phyloP scores from a whole-genome alignment of 2,797 vertebrate genomes.

The Rhadinocentrus ornatus region DNA sequence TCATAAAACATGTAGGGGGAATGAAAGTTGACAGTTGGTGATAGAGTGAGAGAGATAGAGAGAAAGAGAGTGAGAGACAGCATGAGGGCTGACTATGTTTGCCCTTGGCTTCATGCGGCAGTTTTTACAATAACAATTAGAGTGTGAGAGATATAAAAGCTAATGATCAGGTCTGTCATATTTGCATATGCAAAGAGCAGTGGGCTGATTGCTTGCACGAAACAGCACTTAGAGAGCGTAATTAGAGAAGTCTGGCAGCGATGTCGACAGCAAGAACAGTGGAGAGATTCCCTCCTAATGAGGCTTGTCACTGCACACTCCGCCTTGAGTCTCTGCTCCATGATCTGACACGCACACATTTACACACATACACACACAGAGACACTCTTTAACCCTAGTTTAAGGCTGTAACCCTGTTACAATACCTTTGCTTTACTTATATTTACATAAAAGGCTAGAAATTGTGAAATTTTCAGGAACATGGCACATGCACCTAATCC shows the following conservation, averaged over 20 bases:
- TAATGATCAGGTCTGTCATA: constrained; percentile 86
- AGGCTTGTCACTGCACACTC: constrained; percentile 79
- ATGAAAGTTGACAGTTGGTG: constrained; percentile 67
- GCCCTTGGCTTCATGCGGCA: constrained; percentile 81
- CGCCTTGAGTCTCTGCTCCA: constrained; percentile 56
- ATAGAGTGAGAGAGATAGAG: constrained; percentile 54
- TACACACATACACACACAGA: constrained; percentile 14
- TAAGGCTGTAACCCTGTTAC: constrained; percentile 36
- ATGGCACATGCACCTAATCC: not conserved
- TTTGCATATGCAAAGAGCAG: constrained; percentile 83
- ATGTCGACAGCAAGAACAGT: constrained; percentile 74
- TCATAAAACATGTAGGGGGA: constrained; percentile 77
- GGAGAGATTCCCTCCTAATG: constrained; percentile 82
- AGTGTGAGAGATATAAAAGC: constrained; percentile 83
- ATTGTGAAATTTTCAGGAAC: not conserved
- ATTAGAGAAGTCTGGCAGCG: constrained; percentile 82
- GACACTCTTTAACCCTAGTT: constrained; percentile 50
- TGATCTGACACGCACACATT: constrained; percentile 37
- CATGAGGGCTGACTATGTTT: constrained; percentile 50
- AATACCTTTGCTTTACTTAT: constrained; percentile 29
- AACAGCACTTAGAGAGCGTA: constrained; percentile 77
- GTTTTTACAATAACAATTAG: constrained; percentile 85
- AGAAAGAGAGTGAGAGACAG: constrained; percentile 15
- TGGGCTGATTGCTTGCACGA: constrained; percentile 77
- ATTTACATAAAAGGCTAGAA: constrained; percentile 28